Base-by-base conservation (phyloP, 2,797 vertebrate genomes). In the Leptodactylus fallax region DNA sequence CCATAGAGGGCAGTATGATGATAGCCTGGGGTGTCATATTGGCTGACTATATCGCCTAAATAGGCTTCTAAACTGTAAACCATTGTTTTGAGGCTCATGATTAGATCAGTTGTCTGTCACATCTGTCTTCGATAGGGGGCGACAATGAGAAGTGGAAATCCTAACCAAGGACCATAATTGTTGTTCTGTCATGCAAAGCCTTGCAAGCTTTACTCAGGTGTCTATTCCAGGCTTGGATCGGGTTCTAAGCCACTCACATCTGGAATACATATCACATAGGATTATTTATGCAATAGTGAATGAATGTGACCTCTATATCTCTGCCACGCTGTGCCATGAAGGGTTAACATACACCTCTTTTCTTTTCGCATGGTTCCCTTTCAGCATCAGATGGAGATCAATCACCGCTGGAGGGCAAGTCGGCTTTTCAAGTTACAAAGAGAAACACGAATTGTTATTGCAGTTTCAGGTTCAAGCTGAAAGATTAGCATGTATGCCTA, bases 401-500 rank as follows among this genome's bases (percentile, higher is more conserved):
- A 86, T 86, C 51, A 69, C 78, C 71, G 77, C 85, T 71, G 1
- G 25, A 74, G 65, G 77, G 85, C 23, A 21, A 85, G 61, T 16
- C 58, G 23, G 61, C 74, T 69, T 65, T 85, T 85, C 58, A 76
- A 77, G 76, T 79, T 69, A 86, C 85, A 86, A 79, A 86, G 85
- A 86, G 60, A 86, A 78, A 78, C 76, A 79, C 25, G 74, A 47
- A 63, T 79, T 79, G 76, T 79, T 86, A 79, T 79, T 67, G 23
- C 84, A 79, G 85, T 55, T 79, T 78, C 60, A 67, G 76, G 74
- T 79, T 79, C n/a, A 79, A 67, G 60, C 76, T 79, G 60, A 69
- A 79, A 65, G 82, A 84, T 84, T 84, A 84, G 82, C 82, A 84
- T 76, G 82, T 74, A 77, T 78, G 83, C 74, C 83, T 78, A 25